Base-by-base conservation (phyloP, 2,888 invertebrate species). In the Drosophila kambysellisi region DNA sequence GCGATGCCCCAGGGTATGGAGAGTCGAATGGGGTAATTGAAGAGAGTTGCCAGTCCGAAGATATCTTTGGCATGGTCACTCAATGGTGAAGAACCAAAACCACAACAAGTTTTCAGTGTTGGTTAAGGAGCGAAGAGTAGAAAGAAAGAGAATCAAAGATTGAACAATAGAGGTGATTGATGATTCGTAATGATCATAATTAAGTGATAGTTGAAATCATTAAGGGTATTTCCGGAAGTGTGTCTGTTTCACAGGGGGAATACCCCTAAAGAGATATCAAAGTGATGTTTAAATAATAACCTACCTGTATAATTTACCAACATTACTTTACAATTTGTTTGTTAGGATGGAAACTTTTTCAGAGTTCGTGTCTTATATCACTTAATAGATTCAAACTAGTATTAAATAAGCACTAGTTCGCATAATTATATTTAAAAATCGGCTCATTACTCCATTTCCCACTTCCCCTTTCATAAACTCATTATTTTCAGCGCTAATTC, bases 61-160 rank as follows among this genome's bases (percentile, higher is more conserved):
- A 68, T 67, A 65, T 75, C 71, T 73, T 65, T 73, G 61, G 67
- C 69, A 53, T 70, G 76, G 76, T 54, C 74, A 63, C 54, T 59
- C 54, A 64, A 70, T 65, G 37, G 43, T 60, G 60, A 48, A 66
- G 54, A 54, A n/a, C 20, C 64, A 82, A 70, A 80, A 75, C 52
- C 62, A 48, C 71, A 81, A 81, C 81, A 52, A 78, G 77, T 70
- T 70, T 74, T 73, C 11, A 51, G 30, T n/a, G 30, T 32, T 30
- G 30, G 9, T 12, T 25, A 46, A 50, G 17, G 9, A 30, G 5
- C 29, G 17, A 30, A 11, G 29, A 50, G 17, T 9, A 50, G 11
- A 50, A 30, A 30, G 20, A 52, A 12, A 30, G 4, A 33, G 29
- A 50, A 20, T 12, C 1, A 25, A 12, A 32, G 8, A 39, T 8